phyloP scores from a whole-genome alignment of 1,140 invertebrate genomes.

The Metaphire vulgaris region DNA sequence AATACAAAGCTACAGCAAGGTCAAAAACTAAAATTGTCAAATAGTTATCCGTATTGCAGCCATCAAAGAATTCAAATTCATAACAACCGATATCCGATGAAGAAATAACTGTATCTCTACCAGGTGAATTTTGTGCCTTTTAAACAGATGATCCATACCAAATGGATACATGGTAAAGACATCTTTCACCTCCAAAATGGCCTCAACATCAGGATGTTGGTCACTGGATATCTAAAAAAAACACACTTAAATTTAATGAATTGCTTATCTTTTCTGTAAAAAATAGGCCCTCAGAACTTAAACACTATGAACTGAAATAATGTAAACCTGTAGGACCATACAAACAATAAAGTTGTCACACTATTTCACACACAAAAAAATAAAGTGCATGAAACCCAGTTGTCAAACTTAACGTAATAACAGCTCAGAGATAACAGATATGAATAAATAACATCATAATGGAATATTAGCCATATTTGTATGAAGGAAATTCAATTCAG shows the following conservation, averaged over 20 bases:
- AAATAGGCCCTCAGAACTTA: neutral
- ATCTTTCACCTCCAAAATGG: slow-evolving; percentile 10
- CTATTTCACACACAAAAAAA: neutral
- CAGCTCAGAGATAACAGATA: too few species aligned
- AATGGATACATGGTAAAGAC: slow-evolving; percentile 16
- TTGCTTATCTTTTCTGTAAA: neutral
- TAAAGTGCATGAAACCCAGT: neutral
- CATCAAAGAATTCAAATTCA: too few species aligned
- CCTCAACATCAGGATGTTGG: neutral
- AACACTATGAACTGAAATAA: neutral
- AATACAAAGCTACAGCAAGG: too few species aligned
- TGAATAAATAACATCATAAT: too few species aligned
- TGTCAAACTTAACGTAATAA: too few species aligned
- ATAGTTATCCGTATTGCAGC: too few species aligned
- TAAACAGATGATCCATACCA: slow-evolving; percentile 8
- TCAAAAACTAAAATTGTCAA: too few species aligned
- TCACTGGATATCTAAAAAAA: neutral
- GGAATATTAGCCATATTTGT: too few species aligned
- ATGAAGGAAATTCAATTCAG: too few species aligned
- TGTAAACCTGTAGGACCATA: neutral
- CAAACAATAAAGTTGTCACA: neutral
- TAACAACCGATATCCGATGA: too few species aligned
- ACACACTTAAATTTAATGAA: too few species aligned
- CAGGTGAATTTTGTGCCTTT: slow-evolving; percentile 21
- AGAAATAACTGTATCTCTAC: too few species aligned